Evolutionary conservation across 2,113 vertebrate genomes (phyloP).

Genomic region (Megaceryle maxima): DNA sequence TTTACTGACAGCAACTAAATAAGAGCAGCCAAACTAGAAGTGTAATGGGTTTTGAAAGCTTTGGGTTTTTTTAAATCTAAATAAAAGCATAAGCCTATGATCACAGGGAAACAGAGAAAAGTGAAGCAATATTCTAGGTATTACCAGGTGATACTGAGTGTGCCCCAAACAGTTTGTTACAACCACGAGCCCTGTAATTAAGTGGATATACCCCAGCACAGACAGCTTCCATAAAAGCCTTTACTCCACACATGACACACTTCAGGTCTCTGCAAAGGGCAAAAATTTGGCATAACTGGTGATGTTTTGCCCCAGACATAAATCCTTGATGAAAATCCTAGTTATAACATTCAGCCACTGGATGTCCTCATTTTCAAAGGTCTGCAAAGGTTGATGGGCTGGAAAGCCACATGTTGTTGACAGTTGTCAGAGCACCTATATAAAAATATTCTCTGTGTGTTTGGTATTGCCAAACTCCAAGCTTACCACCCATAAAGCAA

Average conservation of each 20-base stretch:
- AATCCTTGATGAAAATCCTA: neutral
- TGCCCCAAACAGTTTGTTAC: neutral
- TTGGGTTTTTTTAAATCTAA: neutral
- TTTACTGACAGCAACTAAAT: neutral
- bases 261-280: neutral
- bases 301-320: neutral
- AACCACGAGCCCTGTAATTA: neutral
- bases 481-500: neutral
- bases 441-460: neutral
- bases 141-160: neutral
- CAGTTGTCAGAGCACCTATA: neutral
- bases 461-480: neutral
- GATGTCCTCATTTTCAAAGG: constrained; percentile 63
- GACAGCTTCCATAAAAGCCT: neutral
- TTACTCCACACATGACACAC: accelerated
- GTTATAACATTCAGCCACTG: constrained; percentile 34
- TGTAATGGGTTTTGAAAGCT: neutral
- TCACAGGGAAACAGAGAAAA: neutral
- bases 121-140: neutral
- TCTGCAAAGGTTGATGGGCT: constrained; percentile 11
- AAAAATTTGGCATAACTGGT: neutral
- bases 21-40: neutral
- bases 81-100: neutral
- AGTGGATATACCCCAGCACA: neutral
- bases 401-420: neutral